Percentiles rank a stretch among this genome's conserved stretches.
These are phyloP conservation scores for Pycnonotus jocosus DNA, from an alignment of 2,113 vertebrate species.

Conservation along the genomic window DNA sequence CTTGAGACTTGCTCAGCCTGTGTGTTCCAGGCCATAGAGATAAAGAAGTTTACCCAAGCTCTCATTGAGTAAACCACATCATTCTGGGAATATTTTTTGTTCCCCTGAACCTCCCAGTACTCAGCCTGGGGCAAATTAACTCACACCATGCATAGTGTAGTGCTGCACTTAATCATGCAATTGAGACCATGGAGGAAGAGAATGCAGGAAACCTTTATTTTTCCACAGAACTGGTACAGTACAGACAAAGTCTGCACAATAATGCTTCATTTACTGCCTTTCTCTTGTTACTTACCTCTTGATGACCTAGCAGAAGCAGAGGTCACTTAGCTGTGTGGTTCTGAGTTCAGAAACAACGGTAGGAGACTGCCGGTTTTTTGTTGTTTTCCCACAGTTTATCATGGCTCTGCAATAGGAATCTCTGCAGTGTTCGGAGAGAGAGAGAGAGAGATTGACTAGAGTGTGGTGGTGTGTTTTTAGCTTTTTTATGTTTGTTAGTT, in stretches of 20 bases:
- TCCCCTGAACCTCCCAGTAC: neutral
- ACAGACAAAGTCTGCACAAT: constrained; percentile 52
- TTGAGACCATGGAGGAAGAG: neutral
- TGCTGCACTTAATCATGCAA: neutral
- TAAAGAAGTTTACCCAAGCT: constrained; percentile 3
- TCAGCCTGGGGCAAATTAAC: constrained; percentile 30
- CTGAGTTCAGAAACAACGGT: constrained; percentile 47
- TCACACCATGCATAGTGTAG: neutral
- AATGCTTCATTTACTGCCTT: constrained; percentile 57
- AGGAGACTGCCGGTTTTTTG: constrained; percentile 55
- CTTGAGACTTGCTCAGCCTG: neutral
- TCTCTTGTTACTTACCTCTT: constrained; percentile 63
- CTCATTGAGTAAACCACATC: neutral
- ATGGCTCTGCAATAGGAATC: constrained; percentile 27
- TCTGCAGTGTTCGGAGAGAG: neutral
- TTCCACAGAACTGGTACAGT: constrained; percentile 57
- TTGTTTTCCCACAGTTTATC: constrained; percentile 65
- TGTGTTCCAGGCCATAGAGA: neutral
- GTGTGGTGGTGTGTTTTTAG: no score
- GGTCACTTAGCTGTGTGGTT: constrained; percentile 64
- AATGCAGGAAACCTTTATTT: constrained; percentile 63
- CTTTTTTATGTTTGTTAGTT: no score
- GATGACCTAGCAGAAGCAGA: constrained; percentile 63
- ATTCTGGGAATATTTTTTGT: constrained; percentile 3
- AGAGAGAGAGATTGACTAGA: neutral